Evolutionary conservation across 2,113 vertebrate species (phyloP), one percentile per base, ranked within the genome.

Genomic region (Marmota monax): DNA sequence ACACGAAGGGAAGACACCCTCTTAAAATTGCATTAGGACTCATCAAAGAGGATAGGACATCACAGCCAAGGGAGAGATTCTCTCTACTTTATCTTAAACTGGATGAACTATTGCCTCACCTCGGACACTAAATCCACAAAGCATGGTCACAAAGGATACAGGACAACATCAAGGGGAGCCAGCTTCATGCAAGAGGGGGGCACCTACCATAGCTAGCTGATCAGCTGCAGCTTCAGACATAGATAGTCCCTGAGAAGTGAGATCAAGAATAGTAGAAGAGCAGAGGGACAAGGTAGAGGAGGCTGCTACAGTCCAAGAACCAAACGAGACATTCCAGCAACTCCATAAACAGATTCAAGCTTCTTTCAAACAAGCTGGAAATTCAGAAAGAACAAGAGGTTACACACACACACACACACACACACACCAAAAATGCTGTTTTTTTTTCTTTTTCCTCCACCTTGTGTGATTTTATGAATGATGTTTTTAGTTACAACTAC

Each of bases 381-480:
- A 83, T 56, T 73, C 63, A 87, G 48, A 93, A 78, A 82, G 45
- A 76, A 10, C 20, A 65, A 90, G 20, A 77, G 39, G 2, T 83
- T 88, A 7, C 45, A 45, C 45, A 45, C 45, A 45, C 45, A 45
- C 45, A 45, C 45, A 45, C 45, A 45, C 45, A 45, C 45, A 45
- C 45, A 45, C 45, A 45, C 45, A 45, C 7, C 39, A 39, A 39
- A 39, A 42, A 42, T 42, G 42, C 45, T 45, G 45, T 69, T 96
- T 95, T 91, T 91, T 69, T 84, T 94, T 96, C 86, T 86, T 94
- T 87, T 61, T 20, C 51, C 17, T 84, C 84, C 84, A 96, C 80
- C n/a, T 79, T 48, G 25, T 70, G 20, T 73, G 25, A 92, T 79
- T 92, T 94, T 94, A 65, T 48, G 34, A 95, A 88, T 73, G 29